Evolutionary conservation across 2,888 invertebrate species (phyloP).

Genomic region (Perithous albicinctus): DNA sequence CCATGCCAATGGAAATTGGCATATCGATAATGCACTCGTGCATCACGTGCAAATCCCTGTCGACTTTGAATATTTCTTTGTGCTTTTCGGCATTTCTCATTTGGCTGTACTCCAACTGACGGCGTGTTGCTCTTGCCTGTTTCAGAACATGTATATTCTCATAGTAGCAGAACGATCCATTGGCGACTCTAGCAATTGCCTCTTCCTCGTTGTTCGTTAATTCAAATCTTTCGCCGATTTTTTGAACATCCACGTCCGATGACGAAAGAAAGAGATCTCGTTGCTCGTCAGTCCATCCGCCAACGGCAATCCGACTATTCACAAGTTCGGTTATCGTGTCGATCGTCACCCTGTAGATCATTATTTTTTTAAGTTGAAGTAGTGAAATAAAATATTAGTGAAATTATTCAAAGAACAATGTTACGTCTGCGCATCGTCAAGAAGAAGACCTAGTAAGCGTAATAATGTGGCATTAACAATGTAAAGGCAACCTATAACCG

Average conservation of each 20-base stretch:
- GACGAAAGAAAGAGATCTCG: slow-evolving; percentile 90
- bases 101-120: slow-evolving; percentile 82
- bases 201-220: slow-evolving; percentile 87
- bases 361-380: slow-evolving; percentile 25
- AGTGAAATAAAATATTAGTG: too few species aligned
- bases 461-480: too few species aligned
- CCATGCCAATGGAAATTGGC: slow-evolving; percentile 93
- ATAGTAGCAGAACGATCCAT: slow-evolving; percentile 92
- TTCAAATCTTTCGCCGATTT: slow-evolving; percentile 89
- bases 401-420: too few species aligned
- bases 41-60: slow-evolving; percentile 92
- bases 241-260: slow-evolving; percentile 88
- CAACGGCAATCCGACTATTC: slow-evolving; percentile 88
- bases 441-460: too few species aligned
- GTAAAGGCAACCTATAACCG: too few species aligned
- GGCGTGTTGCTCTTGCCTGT: slow-evolving; percentile 88
- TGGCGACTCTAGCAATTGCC: slow-evolving; percentile 89
- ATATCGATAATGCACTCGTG: slow-evolving; percentile 91
- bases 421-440: too few species aligned
- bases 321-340: slow-evolving; percentile 90
- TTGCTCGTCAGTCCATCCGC: slow-evolving; percentile 91
- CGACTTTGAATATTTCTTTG: slow-evolving; percentile 70
- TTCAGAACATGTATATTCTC: slow-evolving; percentile 91
- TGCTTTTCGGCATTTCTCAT: slow-evolving; percentile 72
- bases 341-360: slow-evolving; percentile 89